These are phyloP conservation scores for Temnothorax nylanderi DNA, from an alignment of 1,140 invertebrate genomes.

Conservation along the genomic window DNA sequence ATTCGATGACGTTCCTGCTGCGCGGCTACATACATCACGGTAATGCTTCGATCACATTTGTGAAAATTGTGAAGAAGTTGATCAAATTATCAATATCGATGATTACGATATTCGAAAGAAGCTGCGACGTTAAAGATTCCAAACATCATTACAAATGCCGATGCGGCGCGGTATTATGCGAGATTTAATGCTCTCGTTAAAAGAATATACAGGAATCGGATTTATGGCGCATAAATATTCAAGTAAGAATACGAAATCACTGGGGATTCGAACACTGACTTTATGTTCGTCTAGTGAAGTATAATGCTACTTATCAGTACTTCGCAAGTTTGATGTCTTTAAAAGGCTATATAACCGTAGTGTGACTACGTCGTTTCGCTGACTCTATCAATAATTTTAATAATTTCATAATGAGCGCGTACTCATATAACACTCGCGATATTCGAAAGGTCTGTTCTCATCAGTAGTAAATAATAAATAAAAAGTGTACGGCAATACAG, in stretches of 20 bases:
- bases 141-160: constrained; percentile 4
- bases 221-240: background rate
- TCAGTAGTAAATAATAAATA: background rate
- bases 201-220: background rate
- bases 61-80: constrained; percentile 23
- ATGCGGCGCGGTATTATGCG: no score
- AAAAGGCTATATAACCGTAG: background rate
- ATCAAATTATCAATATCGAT: background rate
- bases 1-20: constrained; percentile 5
- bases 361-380: background rate
- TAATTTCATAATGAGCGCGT: background rate
- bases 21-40: constrained; percentile 61
- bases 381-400: background rate
- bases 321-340: background rate
- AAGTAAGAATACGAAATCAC: background rate
- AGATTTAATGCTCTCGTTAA: constrained; percentile 32
- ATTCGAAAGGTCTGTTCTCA: background rate
- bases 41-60: constrained; percentile 33
- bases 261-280: background rate
- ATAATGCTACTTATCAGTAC: background rate
- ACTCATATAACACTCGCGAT: background rate
- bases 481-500: background rate
- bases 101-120: constrained; percentile 59
- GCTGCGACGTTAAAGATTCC: constrained; percentile 52
- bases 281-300: background rate